Percentiles rank a stretch among this genome's conserved stretches.
Evolutionary conservation across 2,797 vertebrate species (phyloP).

Genomic region (Acanthurus lineatus): DNA sequence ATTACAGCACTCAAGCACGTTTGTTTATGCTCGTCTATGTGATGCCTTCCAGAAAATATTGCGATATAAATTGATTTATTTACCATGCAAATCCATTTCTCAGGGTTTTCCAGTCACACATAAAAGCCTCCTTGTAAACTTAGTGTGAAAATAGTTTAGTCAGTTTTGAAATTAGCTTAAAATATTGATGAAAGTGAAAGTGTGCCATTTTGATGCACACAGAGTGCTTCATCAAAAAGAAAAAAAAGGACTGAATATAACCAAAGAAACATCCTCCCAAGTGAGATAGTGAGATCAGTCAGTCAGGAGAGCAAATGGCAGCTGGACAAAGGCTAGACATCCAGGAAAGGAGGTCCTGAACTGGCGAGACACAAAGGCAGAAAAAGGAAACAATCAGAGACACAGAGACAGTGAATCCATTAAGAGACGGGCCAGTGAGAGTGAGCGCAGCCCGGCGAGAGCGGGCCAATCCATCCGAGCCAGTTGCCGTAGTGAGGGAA

Average conservation of each 20-base stretch:
- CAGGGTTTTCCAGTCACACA: not conserved
- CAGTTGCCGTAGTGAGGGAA: constrained; percentile 80
- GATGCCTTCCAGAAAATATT: not conserved
- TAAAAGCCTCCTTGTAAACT: not conserved
- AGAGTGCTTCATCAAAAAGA: not conserved
- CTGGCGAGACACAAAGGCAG: constrained; percentile 71
- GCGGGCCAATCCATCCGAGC: constrained; percentile 67
- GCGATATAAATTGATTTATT: not conserved
- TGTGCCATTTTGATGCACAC: not conserved
- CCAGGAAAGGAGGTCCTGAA: constrained; percentile 65
- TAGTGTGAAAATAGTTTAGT: constrained; percentile 18
- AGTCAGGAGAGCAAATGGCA: constrained; percentile 48
- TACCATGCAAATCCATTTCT: not conserved
- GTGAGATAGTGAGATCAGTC: constrained; percentile 32
- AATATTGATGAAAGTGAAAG: constrained; percentile 2
- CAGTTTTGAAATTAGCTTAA: constrained; percentile 3
- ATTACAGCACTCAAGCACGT: constrained; percentile 1
- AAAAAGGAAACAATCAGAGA: constrained; percentile 68
- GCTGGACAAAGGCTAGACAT: constrained; percentile 65
- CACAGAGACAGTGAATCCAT: constrained; percentile 67
- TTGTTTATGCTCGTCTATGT: not conserved
- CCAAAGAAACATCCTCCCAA: not conserved
- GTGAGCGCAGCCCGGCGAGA: constrained; percentile 40
- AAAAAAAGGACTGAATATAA: constrained; percentile 13
- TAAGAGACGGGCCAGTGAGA: constrained; percentile 64